Conservation (phyloP, 1,140 invertebrate genomes). For the Trinorchestia longiramus region DNA sequence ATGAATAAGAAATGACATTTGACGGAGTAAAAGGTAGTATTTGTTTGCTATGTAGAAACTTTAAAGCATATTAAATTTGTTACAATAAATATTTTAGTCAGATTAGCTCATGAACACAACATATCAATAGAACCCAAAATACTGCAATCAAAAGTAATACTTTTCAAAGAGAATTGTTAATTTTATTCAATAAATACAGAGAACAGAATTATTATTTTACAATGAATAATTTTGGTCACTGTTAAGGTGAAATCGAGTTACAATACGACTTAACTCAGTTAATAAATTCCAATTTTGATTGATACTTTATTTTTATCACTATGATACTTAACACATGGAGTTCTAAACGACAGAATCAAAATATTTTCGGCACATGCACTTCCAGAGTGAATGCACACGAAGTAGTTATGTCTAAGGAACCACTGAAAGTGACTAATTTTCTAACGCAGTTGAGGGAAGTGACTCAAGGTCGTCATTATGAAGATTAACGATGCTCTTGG, state of each 20-base stretch:
- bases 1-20: background rate
- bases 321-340: too few relatives aligned
- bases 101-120: background rate
- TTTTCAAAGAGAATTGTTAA: background rate
- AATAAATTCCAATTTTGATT: too few relatives aligned
- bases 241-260: background rate
- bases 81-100: background rate
- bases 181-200: background rate
- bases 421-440: too few relatives aligned
- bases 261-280: background rate
- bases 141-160: background rate
- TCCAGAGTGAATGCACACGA: too few relatives aligned
- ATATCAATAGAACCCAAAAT: background rate
- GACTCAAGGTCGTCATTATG: background rate
- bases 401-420: too few relatives aligned
- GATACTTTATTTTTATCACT: too few relatives aligned
- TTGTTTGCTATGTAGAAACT: background rate
- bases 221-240: background rate
- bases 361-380: too few relatives aligned
- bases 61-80: background rate
- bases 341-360: too few relatives aligned
- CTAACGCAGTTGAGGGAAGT: background rate
- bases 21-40: background rate
- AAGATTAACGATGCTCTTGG: background rate
- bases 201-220: too few relatives aligned